These are phyloP conservation scores for Pandion haliaetus DNA, from an alignment of 2,113 vertebrate genomes.

Conservation along the genomic window DNA sequence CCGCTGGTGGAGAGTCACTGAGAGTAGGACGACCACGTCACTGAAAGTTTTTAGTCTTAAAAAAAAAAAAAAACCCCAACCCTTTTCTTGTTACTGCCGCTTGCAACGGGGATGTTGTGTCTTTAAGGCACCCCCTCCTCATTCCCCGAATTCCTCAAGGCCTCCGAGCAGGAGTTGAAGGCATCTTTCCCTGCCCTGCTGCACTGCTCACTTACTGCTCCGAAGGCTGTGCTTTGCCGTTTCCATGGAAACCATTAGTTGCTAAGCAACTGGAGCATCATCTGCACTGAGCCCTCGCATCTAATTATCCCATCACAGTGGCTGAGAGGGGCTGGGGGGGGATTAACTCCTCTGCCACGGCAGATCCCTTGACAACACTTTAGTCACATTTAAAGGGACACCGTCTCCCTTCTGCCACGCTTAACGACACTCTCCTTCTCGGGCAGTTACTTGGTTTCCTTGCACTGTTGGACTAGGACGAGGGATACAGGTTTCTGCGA, in stretches of 20 bases:
- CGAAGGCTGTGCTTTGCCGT: conserved; percentile 79
- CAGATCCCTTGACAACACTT: conserved; percentile 62
- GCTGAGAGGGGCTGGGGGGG: conserved; percentile 71
- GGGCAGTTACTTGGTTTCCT: not conserved
- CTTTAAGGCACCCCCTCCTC: conserved; percentile 65
- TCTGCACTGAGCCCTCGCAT: conserved; percentile 81
- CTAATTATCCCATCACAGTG: conserved; percentile 83
- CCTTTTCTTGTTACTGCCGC: not conserved
- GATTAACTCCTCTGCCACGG: conserved; percentile 70
- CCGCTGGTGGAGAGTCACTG: not conserved
- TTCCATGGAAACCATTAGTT: conserved; percentile 91
- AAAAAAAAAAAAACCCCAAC: not conserved
- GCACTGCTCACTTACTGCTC: conserved; percentile 80
- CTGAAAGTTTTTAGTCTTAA: not conserved
- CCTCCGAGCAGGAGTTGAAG: conserved; percentile 57
- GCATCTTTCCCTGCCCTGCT: conserved; percentile 70
- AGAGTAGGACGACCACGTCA: not conserved
- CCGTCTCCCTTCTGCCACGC: not conserved
- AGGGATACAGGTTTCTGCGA: not conserved
- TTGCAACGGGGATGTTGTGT: conserved; percentile 1
- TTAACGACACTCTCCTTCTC: not conserved
- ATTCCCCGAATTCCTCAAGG: conserved; percentile 32
- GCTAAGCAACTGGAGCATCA: conserved; percentile 90
- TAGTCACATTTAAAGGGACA: conserved; percentile 70
- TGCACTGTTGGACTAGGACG: not conserved